Base-by-base conservation (phyloP, 1,140 invertebrate genomes). In the Cephus cinctus region DNA sequence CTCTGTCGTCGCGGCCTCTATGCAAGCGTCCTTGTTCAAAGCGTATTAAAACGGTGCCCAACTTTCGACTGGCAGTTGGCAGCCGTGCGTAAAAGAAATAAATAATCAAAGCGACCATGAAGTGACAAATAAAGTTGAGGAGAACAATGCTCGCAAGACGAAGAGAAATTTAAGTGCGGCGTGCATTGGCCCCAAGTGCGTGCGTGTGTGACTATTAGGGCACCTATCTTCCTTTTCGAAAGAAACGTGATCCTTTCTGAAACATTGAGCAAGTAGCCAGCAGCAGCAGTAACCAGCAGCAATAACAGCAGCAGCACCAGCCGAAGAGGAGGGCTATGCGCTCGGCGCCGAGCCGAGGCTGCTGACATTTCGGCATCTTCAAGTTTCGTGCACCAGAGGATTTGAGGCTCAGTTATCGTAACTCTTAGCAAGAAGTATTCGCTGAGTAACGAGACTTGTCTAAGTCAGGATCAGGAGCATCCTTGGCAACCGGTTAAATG, bases 81-180 rank as follows among this genome's bases (percentile, higher is more conserved):
- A 73, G 59, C 63, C 66, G 61, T 73, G 68, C 61, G 57, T 63
- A 73, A 73, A 73, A 74, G 70, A 75, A 75, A 75, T 73, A 75
- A 73, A 75, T 73, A 75, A 74, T 73, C 69, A 74, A 71, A 73
- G 65, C 69, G 71, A 73, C 69, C 70, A 71, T 72, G 69, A 73
- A 74, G 71, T 74, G 71, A 74, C 70, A 74, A 74, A 74, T 74
- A 74, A 73, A 74, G 64, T 70, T 70, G 52, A 58, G 69, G 22
- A 36, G 61, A 65, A 72, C 67, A 72, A 72, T 73, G 69, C 64
- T 70, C 52, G 56, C 54, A 55, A 57, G 64, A 56, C 63, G 56
- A 55, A 56, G 54, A 52, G 56, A 63, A 63, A 52, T 48, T 42
- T 49, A 44, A 49, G 50, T 57, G 55, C 31, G 46, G 50, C 50